Conservation (phyloP, 2,113 vertebrate genomes). For the Saimiri boliviensis region DNA sequence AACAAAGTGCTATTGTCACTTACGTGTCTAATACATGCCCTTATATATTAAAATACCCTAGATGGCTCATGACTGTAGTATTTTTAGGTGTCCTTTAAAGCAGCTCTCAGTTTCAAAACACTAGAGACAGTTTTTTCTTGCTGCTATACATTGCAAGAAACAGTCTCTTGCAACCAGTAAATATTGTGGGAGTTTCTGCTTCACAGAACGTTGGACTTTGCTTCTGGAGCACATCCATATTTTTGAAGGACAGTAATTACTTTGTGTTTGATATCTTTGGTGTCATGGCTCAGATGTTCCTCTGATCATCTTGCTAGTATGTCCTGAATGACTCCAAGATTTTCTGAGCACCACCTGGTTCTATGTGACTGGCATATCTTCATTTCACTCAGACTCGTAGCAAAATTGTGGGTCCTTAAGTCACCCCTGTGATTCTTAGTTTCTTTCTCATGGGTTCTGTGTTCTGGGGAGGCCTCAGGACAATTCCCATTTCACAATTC, state of each 20-base stretch:
- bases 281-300: neutral
- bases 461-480: neutral
- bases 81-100: neutral
- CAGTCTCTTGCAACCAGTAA: neutral
- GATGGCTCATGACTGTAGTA: neutral
- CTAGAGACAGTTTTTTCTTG: neutral
- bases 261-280: neutral
- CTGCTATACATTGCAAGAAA: neutral
- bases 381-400: neutral
- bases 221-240: neutral
- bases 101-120: neutral
- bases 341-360: neutral
- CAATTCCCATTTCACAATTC: neutral
- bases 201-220: neutral
- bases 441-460: neutral
- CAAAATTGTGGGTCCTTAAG: neutral
- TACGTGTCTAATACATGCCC: neutral
- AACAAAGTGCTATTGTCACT: neutral
- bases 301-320: slow-evolving; percentile 19
- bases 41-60: neutral
- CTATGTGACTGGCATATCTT: neutral
- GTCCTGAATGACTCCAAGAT: neutral
- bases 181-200: neutral
- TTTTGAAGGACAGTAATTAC: neutral
- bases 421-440: neutral